phyloP scores from a whole-genome alignment of 2,797 vertebrate genomes.

The Microctenopoma steveboyesi region DNA sequence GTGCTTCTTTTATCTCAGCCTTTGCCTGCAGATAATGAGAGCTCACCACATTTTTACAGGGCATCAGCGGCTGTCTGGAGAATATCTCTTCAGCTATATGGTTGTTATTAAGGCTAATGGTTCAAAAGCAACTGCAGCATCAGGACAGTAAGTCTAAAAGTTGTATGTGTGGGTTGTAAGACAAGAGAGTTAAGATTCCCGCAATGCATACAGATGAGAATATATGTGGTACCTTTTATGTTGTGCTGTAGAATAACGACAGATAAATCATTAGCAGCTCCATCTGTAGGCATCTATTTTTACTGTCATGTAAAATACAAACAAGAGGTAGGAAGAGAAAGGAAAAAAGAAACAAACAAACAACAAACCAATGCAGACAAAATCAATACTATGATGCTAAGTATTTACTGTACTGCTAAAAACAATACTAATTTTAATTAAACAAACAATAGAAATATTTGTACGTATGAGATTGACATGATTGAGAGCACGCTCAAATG shows the following conservation, averaged over 20 bases:
- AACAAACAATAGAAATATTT: constrained; percentile 28
- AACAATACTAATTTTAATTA: constrained; percentile 24
- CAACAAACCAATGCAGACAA: too few relatives aligned
- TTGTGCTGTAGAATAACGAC: constrained; percentile 17
- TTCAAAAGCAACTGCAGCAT: constrained; percentile 36
- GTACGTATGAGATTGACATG: constrained; percentile 20
- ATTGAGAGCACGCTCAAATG: constrained; percentile 24
- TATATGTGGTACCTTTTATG: constrained; percentile 19
- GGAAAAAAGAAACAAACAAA: constrained; percentile 1
- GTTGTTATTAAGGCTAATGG: constrained; percentile 57
- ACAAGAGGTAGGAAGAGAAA: constrained; percentile 19
- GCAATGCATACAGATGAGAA: constrained; percentile 11
- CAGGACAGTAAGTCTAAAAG: constrained; percentile 31
- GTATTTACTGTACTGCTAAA: neutral
- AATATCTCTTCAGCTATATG: constrained; percentile 38
- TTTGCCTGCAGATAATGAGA: constrained; percentile 56
- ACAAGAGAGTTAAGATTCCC: constrained; percentile 19
- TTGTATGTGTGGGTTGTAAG: constrained; percentile 13
- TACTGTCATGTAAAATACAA: constrained; percentile 44
- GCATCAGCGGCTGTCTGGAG: constrained; percentile 37
- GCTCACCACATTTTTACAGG: constrained; percentile 23
- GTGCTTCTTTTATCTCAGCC: constrained; percentile 40
- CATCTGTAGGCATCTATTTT: constrained; percentile 46
- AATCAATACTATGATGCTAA: too few relatives aligned
- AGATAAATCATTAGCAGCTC: constrained; percentile 46